Evolutionary conservation across 2,797 vertebrate species (phyloP).

Genomic region (Coranthus polyacanthus): DNA sequence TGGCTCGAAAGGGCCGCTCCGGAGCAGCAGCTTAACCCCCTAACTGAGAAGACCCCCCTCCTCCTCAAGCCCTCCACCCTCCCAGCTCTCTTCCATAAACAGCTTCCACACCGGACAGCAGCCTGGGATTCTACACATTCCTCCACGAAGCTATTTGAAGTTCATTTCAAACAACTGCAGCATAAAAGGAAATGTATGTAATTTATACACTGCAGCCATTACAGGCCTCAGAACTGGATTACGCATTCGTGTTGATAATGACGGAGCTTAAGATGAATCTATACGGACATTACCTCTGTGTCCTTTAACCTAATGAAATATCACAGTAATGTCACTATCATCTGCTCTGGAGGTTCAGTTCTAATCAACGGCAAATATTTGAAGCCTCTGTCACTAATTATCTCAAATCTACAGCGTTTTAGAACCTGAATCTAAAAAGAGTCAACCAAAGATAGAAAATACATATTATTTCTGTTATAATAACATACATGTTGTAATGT

Average conservation of each 20-base stretch:
- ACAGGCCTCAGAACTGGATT: slow-evolving; percentile 42
- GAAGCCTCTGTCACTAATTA: too few species aligned
- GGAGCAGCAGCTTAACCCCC: slow-evolving; percentile 73
- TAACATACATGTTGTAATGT: too few species aligned
- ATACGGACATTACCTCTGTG: too few species aligned
- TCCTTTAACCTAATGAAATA: slow-evolving; percentile 37
- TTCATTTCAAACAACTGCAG: slow-evolving; percentile 83
- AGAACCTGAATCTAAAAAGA: too few species aligned
- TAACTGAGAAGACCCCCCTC: slow-evolving; percentile 77
- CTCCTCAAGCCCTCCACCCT: slow-evolving; percentile 38
- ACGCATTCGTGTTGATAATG: slow-evolving; percentile 48
- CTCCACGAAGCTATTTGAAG: slow-evolving; percentile 72
- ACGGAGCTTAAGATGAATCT: slow-evolving; percentile 26
- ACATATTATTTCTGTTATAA: too few species aligned
- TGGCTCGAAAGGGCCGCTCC: slow-evolving; percentile 75
- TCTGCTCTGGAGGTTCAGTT: too few species aligned
- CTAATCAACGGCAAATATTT: too few species aligned
- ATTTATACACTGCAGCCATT: slow-evolving; percentile 51
- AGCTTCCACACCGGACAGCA: slow-evolving; percentile 75
- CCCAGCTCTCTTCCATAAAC: slow-evolving; percentile 83
- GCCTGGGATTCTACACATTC: slow-evolving; percentile 79
- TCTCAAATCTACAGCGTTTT: too few species aligned
- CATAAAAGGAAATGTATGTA: slow-evolving; percentile 88
- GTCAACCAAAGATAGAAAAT: too few species aligned
- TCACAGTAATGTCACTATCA: too few species aligned